Evolutionary conservation across 2,797 vertebrate species (phyloP).

Genomic region (Syncerus caffer): DNA sequence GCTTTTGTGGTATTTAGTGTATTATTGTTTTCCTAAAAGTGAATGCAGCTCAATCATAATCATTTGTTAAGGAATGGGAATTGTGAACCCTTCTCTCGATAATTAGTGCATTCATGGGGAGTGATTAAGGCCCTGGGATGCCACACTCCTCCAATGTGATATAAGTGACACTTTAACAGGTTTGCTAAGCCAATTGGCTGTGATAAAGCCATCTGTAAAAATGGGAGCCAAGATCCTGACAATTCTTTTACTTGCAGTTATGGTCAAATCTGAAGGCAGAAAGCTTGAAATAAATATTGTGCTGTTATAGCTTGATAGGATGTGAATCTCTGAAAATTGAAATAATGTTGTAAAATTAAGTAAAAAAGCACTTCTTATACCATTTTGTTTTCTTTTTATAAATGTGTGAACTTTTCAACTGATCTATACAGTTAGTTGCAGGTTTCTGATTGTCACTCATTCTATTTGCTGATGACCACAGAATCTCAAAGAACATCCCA

Average conservation of each 20-base stretch:
- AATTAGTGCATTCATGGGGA: slow-evolving; percentile 11
- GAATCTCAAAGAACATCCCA: slow-evolving; percentile 3
- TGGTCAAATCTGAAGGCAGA: slow-evolving; percentile 14
- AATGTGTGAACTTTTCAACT: not conserved
- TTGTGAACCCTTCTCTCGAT: not conserved
- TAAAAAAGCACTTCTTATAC: not conserved
- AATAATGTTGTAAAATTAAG: not conserved
- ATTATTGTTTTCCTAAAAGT: slow-evolving; percentile 16
- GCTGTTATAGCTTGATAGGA: not conserved
- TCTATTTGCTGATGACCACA: slow-evolving; percentile 29
- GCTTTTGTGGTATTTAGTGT: slow-evolving; percentile 8
- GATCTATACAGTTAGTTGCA: not conserved
- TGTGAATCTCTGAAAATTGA: not conserved
- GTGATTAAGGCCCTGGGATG: not conserved
- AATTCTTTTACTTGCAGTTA: not conserved
- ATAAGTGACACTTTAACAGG: not conserved
- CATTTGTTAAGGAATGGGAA: not conserved
- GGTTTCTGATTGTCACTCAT: not conserved
- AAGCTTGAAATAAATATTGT: not conserved
- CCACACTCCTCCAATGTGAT: not conserved
- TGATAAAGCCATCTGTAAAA: slow-evolving; percentile 34
- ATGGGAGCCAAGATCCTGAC: not conserved
- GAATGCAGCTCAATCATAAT: slow-evolving; percentile 12
- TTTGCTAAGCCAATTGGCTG: slow-evolving; percentile 24
- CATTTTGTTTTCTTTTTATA: not conserved